phyloP scores from a whole-genome alignment of 2,113 vertebrate genomes.

The Etheostoma spectabile region DNA sequence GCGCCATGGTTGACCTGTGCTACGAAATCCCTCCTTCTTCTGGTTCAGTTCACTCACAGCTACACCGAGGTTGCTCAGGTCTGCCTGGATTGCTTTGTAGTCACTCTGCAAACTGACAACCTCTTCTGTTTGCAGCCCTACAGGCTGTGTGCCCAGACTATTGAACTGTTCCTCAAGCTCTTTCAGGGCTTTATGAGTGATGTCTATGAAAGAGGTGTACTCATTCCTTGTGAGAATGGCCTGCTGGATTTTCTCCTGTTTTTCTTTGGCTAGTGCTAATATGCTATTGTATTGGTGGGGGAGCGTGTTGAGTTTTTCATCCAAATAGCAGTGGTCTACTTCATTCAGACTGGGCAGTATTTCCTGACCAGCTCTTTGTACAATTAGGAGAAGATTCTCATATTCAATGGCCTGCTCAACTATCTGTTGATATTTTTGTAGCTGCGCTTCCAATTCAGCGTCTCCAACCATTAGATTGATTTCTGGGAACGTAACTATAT shows the following conservation, averaged over 20 bases:
- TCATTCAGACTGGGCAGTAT: constrained; percentile 92
- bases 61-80: constrained; percentile 84
- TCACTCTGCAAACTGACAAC: constrained; percentile 84
- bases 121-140: constrained; percentile 83
- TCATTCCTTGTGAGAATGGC: constrained; percentile 90
- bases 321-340: constrained; percentile 92
- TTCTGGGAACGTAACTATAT: constrained; percentile 94
- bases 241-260: constrained; percentile 92
- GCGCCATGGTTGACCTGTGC: constrained; percentile 93
- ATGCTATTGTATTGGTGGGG: constrained; percentile 92
- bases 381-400: constrained; percentile 91
- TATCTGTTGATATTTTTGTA: constrained; percentile 91
- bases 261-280: constrained; percentile 91
- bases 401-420: constrained; percentile 95
- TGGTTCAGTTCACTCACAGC: constrained; percentile 93
- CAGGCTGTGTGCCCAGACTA: constrained; percentile 84
- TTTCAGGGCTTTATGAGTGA: constrained; percentile 80
- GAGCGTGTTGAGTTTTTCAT: constrained; percentile 91
- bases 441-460: constrained; percentile 86
- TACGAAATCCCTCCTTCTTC: constrained; percentile 94
- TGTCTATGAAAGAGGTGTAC: constrained; percentile 90
- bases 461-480: constrained; percentile 92
- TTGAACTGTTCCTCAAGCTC: constrained; percentile 92
- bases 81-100: constrained; percentile 85
- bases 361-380: constrained; percentile 93